Base-by-base conservation (phyloP, 2,113 vertebrate species). In the Charina bottae region DNA sequence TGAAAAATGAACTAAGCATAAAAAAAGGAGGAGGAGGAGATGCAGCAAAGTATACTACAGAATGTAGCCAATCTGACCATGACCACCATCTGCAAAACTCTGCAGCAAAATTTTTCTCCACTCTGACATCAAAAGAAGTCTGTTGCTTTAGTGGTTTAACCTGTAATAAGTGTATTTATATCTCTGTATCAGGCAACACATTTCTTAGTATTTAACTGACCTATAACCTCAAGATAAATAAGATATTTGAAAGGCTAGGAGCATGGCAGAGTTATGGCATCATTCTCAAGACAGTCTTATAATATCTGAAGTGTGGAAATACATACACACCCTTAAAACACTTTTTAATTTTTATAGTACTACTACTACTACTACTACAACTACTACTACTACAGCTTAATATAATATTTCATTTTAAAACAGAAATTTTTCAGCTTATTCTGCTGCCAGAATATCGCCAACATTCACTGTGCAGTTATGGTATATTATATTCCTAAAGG, bases 1-100 rank as follows among this genome's bases (percentile, higher is more conserved):
- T 94, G 91, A 92, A 95, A 97, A 96, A 94, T 94, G 89, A 93
- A 96, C 88, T 89, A 83, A 96, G 96, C 93, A 88, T 92, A 93
- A 92, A 94, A 94, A 83, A 59, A 78, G 37, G 33, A 21, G 17
- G 37, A 78, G 33, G 68, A 37, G 17, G 19, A 78, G 33, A 78
- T 78, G 33, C 17, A 21, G 58, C 94, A 85, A 83, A 24, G 72
- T 7, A 87, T 0, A 1, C 90, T 94, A 78, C 42, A 42, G 42
- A 2, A 42, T 28, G 72, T 64, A 93, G 91, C 90, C 85, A 91
- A 95, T 93, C 94, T 93, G 12, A 64, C 78, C 37, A 55, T n/a
- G 28, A 28, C 58, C 90, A 83, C 86, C 91, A 92, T 53, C 21
- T 94, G 94, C 93, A 95, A 92, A 96, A 92, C 60, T 2, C 95